Percentiles rank a stretch among this genome's conserved stretches.
Evolutionary conservation across 2,888 invertebrate genomes (phyloP).

Genomic region (Athripsodes cinereus): DNA sequence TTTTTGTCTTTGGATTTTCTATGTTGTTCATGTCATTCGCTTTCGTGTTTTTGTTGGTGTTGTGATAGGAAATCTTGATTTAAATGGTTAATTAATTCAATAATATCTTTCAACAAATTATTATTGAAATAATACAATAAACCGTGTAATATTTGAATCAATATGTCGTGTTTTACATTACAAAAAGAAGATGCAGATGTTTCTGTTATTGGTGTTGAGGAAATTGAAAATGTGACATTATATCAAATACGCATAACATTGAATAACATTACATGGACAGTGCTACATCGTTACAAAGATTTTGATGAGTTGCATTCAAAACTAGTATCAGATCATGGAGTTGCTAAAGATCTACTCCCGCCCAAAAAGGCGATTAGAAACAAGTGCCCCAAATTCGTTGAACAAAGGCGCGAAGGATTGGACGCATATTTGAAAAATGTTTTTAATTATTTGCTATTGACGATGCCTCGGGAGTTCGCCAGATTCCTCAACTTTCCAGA

Average conservation of each 20-base stretch:
- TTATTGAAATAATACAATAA: no score
- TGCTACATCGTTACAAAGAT: slow-evolving; percentile 83
- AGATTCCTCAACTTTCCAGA: slow-evolving; percentile 82
- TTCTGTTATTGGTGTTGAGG: slow-evolving; percentile 58
- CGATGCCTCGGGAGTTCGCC: slow-evolving; percentile 75
- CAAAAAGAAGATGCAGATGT: slow-evolving; percentile 61
- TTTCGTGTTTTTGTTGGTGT: background rate
- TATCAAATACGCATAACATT: slow-evolving; percentile 68
- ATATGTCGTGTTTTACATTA: slow-evolving; percentile 70
- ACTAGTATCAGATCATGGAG: slow-evolving; percentile 72
- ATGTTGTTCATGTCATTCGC: background rate
- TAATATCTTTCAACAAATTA: no score
- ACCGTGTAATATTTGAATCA: background rate
- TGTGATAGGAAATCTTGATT: background rate
- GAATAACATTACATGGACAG: slow-evolving; percentile 72
- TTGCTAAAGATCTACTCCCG: slow-evolving; percentile 80
- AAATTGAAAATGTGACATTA: slow-evolving; percentile 61
- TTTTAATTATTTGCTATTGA: slow-evolving; percentile 66
- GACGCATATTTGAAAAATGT: slow-evolving; percentile 76
- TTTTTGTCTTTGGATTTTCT: slow-evolving; percentile 1
- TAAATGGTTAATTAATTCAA: no score
- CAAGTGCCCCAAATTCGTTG: slow-evolving; percentile 81
- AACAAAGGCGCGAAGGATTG: slow-evolving; percentile 72
- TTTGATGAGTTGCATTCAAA: slow-evolving; percentile 83
- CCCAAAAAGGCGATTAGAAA: slow-evolving; percentile 92